A percentile compares a stretch with the other conserved stretches of the same genome.
Evolutionary conservation across 2,797 vertebrate genomes (phyloP).

Genomic region (Ceryle rudis): DNA sequence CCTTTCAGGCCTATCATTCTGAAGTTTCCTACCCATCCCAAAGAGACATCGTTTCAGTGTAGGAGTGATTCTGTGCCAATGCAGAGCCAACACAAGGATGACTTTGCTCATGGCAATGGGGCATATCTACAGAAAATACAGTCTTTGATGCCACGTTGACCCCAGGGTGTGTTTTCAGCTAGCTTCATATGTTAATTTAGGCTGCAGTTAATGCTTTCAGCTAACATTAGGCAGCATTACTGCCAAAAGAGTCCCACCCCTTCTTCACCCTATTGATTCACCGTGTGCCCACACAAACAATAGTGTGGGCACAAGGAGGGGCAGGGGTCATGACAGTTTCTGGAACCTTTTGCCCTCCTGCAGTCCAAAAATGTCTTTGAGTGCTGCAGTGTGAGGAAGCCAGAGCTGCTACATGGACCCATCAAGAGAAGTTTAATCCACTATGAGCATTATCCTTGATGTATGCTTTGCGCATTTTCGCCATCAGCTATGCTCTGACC

Average conservation of each 20-base stretch:
- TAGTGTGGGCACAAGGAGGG: background rate
- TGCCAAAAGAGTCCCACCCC: background rate
- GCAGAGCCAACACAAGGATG: background rate
- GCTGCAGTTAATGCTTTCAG: background rate
- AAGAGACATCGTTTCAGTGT: background rate
- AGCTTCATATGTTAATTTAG: background rate
- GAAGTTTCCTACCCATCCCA: background rate
- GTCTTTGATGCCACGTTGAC: background rate
- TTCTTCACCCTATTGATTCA: background rate
- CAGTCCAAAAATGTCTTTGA: background rate
- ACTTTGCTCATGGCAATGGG: background rate
- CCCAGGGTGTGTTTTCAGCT: background rate
- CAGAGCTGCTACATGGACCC: background rate
- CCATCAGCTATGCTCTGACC: slow-evolving; percentile 56
- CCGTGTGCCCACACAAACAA: background rate
- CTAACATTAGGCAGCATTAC: background rate
- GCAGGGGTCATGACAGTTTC: background rate
- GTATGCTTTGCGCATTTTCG: background rate
- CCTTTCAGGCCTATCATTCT: background rate
- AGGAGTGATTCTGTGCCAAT: background rate
- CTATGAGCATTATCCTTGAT: background rate
- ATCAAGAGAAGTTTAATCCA: background rate
- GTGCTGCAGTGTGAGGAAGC: background rate
- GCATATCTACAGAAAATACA: background rate
- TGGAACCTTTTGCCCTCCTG: background rate